These are phyloP conservation scores for Euzetes globulus DNA, from an alignment of 2,888 invertebrate species.

Conservation along the genomic window DNA sequence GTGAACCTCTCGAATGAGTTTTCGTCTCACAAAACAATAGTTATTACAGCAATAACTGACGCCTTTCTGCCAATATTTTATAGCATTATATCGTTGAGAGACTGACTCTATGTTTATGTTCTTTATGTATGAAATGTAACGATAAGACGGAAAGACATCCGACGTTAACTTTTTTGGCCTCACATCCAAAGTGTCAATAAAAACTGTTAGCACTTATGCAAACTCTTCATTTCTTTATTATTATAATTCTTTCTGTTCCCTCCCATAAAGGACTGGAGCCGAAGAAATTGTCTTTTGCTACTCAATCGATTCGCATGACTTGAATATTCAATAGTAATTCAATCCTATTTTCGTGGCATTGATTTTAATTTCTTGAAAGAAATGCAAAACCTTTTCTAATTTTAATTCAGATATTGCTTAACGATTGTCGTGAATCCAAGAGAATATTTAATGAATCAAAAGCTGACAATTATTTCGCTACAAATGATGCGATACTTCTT, in stretches of 20 bases:
- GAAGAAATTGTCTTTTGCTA: no score
- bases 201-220: background rate
- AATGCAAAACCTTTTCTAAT: no score
- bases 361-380: no score
- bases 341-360: no score
- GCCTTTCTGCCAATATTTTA: background rate
- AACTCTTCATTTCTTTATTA: no score
- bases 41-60: background rate
- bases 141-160: no score
- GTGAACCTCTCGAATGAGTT: background rate
- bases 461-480: background rate
- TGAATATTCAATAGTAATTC: background rate
- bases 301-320: background rate
- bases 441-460: background rate
- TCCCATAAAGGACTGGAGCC: no score
- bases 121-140: background rate
- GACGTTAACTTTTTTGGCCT: no score
- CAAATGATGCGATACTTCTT: background rate
- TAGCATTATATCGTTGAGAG: background rate
- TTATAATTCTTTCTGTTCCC: no score
- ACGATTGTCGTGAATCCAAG: background rate
- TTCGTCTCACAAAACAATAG: constrained; percentile 3
- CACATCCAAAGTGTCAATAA: background rate
- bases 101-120: background rate
- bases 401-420: background rate